Base-by-base conservation (phyloP, 2,113 vertebrate genomes). In the Pteruthius melanotis region DNA sequence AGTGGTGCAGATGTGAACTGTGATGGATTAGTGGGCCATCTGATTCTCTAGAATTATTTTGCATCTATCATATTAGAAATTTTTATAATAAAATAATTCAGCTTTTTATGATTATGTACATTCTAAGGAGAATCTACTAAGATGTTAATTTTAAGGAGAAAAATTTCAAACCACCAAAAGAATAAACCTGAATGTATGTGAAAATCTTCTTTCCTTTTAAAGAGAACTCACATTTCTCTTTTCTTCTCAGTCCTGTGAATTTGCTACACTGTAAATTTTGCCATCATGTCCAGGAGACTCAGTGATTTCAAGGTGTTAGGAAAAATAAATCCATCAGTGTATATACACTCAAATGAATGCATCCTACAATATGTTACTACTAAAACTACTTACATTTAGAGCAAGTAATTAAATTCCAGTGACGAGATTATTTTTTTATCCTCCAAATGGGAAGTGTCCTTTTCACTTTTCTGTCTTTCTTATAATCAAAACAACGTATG, bases 51-150 rank as follows among this genome's bases (percentile, higher is more conserved):
- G 86, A 85, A 53, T 45, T 10, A 21, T 40, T 81, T 81, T 83
- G 14, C 27, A 57, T 18, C 42, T 66, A 37, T 70, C 8, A 0
- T 22, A 35, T 24, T 27, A 60, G 35, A n/a, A 69, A 65, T 35
- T 0, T 13, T 5, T 18, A 3, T 61, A 11, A 21, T 54, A 33
- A 42, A 74, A 28, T 37, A 23, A 18, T 27, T 24, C 10, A 60
- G 6, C 9, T 52, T 44, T 72, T 64, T 68, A 37, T 78, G 45
- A 14, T 1, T 1, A 2, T 40, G 20, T 28, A 6, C 1, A 4
- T 71, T 60, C 13, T 53, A 24, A 40, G 57, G 31, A 80, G 24
- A 49, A 40, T 53, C 22, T 60, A 3, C 11, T 76, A 28, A 31
- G 23, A n/a, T n/a, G 30, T 26, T 63, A 24, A 15, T 63, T 87